These are phyloP conservation scores for Dicrostonyx torquatus DNA, from an alignment of 2,797 vertebrate species.

Conservation along the genomic window DNA sequence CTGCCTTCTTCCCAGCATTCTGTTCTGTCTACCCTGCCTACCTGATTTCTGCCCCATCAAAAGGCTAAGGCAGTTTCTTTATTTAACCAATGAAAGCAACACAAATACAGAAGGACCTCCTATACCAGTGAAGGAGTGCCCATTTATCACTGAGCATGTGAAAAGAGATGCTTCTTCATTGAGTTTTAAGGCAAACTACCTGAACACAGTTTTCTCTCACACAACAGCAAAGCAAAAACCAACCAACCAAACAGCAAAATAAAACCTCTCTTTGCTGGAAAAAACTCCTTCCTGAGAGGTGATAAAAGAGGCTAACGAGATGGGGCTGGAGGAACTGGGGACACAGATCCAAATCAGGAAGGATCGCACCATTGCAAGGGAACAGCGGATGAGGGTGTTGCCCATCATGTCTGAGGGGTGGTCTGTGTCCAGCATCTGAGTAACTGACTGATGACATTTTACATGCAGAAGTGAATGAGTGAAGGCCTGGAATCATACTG, in stretches of 20 bases:
- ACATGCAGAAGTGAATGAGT: constrained; percentile 82
- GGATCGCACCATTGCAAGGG: neutral
- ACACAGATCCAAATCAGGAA: neutral
- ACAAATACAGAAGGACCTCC: no score
- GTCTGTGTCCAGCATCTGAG: neutral
- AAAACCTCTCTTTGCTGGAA: neutral
- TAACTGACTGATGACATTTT: constrained; percentile 78
- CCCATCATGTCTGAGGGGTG: neutral
- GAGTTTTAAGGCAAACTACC: neutral
- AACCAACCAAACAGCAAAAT: neutral
- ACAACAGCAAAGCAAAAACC: neutral
- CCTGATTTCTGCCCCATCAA: no score
- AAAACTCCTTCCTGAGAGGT: neutral
- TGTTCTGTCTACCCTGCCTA: no score
- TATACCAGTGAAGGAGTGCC: no score
- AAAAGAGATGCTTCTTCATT: neutral
- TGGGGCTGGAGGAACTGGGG: neutral
- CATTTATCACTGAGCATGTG: neutral
- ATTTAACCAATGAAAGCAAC: no score
- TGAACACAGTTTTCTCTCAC: neutral
- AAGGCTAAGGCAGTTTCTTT: no score
- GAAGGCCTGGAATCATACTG: constrained; percentile 82
- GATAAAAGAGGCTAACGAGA: neutral
- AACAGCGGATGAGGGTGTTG: neutral
- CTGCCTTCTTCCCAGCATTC: no score